Conservation (phyloP, 1,140 invertebrate genomes). For the Aphidius ervi region DNA sequence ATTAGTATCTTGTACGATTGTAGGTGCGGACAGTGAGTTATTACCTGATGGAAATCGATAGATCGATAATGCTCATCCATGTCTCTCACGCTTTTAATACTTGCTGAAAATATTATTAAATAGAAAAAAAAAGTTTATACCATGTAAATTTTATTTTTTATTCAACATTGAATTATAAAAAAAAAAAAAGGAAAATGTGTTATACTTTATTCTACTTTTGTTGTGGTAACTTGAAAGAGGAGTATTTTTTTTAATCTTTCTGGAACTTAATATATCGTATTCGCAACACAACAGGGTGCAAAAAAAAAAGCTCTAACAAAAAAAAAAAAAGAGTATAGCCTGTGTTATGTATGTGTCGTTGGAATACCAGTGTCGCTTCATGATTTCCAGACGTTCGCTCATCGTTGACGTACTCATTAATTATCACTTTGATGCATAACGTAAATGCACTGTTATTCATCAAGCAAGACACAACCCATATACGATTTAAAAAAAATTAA, state of each 20-base stretch:
- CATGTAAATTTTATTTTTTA: too few relatives aligned
- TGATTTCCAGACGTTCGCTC: constrained; percentile 37
- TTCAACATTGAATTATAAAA: neutral
- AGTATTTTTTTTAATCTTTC: constrained; percentile 31
- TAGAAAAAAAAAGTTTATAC: constrained; percentile 17
- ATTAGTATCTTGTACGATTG: constrained; percentile 38
- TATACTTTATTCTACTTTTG: too few relatives aligned
- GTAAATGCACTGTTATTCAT: constrained; percentile 36
- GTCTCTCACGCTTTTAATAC: constrained; percentile 16
- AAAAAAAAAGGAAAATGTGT: neutral
- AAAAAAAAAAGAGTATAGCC: constrained; percentile 15
- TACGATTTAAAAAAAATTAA: neutral
- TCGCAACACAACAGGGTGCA: constrained; percentile 4
- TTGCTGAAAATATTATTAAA: constrained; percentile 3
- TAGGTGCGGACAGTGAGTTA: constrained; percentile 39
- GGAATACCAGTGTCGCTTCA: constrained; percentile 36
- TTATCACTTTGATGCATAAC: constrained; percentile 48
- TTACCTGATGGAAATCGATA: constrained; percentile 33
- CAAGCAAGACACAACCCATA: constrained; percentile 11
- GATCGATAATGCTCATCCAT: constrained; percentile 25
- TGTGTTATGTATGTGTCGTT: constrained; percentile 29
- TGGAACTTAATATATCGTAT: constrained; percentile 33
- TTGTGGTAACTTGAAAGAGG: too few relatives aligned
- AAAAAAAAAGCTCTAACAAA: constrained; percentile 11
- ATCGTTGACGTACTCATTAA: constrained; percentile 42